Conservation (phyloP, 2,797 vertebrate genomes). For the Platyrinchus mystaceus region DNA sequence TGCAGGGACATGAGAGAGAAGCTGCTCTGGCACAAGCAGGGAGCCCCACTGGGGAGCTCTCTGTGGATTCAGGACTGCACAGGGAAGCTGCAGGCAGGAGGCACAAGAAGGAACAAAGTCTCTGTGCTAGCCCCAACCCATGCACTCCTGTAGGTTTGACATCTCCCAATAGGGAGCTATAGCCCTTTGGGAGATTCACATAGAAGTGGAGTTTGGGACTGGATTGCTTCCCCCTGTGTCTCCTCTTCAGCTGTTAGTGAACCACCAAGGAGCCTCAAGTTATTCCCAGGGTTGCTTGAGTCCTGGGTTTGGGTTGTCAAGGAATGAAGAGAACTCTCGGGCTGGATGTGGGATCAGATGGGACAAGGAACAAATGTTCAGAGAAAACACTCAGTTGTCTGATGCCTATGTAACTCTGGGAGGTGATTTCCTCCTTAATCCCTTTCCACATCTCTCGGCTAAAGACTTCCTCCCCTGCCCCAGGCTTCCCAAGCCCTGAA, state of each 20-base stretch:
- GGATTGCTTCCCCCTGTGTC: background rate
- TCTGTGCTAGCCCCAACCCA: background rate
- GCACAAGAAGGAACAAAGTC: background rate
- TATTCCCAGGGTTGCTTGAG: background rate
- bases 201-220: background rate
- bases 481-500: background rate
- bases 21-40: rapidly evolving
- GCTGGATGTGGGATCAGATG: background rate
- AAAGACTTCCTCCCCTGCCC: background rate
- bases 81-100: background rate
- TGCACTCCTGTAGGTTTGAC: background rate
- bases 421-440: background rate
- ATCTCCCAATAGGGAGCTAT: background rate
- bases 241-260: background rate
- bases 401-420: background rate
- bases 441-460: rapidly evolving
- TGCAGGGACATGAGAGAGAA: background rate
- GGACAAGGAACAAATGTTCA: rapidly evolving
- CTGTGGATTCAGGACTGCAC: background rate
- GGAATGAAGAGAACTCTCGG: background rate
- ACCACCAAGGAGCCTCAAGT: background rate
- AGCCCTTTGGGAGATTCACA: background rate
- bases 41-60: rapidly evolving
- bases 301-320: background rate
- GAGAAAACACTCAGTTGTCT: background rate